Conservation (phyloP, 2,797 vertebrate genomes). For the Sarcophilus harrisii region DNA sequence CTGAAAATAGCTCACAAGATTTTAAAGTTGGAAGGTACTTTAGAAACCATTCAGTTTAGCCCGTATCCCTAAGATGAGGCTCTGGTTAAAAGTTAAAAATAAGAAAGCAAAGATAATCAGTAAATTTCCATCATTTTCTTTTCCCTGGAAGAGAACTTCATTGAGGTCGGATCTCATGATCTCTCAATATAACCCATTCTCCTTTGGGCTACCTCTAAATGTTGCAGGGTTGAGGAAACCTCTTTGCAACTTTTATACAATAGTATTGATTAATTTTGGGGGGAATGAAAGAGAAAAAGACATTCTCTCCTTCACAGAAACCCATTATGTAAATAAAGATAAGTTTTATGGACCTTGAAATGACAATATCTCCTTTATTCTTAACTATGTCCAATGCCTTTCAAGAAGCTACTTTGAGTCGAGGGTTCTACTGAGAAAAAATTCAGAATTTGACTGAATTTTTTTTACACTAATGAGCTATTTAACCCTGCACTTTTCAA, state of each 20-base stretch:
- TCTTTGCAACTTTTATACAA: neutral
- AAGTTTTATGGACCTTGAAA: neutral
- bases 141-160: neutral
- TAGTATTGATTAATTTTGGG: neutral
- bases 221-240: neutral
- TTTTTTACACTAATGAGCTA: conserved; percentile 84
- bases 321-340: neutral
- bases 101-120: neutral
- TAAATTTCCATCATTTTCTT: neutral
- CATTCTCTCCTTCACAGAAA: neutral
- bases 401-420: conserved; percentile 82
- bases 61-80: neutral
- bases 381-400: conserved; percentile 72
- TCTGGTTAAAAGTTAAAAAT: neutral
- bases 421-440: conserved; percentile 82
- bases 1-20: neutral
- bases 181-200: neutral
- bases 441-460: conserved; percentile 81
- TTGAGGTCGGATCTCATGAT: neutral
- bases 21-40: neutral
- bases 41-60: neutral
- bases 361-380: conserved; percentile 61
- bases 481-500: conserved; percentile 85
- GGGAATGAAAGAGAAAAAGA: neutral
- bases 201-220: neutral